These are phyloP conservation scores for Caenorhabditis remanei DNA, from an alignment of 1,140 invertebrate species.

Conservation along the genomic window DNA sequence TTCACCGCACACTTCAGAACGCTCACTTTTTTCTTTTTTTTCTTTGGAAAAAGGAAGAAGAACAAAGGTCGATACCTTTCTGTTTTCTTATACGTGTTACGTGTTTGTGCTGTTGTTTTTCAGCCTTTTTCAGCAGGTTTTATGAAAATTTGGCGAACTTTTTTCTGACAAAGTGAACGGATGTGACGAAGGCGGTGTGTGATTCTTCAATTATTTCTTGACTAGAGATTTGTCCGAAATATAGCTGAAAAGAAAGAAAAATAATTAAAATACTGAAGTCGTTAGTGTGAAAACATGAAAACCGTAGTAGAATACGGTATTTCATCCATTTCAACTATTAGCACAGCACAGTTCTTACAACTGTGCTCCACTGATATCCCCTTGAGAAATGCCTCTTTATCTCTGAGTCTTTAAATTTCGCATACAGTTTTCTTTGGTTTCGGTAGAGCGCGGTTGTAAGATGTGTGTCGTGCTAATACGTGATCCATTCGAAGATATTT, in stretches of 20 bases:
- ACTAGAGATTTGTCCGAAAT: no score
- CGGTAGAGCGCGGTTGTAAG: no score
- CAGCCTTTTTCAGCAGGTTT: background rate
- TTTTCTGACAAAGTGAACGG: background rate
- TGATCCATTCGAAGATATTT: no score
- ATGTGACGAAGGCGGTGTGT: no score
- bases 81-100: background rate
- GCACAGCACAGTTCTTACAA: no score
- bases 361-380: no score
- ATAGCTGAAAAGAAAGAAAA: no score
- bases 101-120: background rate
- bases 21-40: background rate
- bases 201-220: no score
- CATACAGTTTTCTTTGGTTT: no score
- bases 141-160: background rate
- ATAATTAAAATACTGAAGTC: background rate
- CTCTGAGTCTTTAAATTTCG: no score
- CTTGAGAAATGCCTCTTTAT: no score
- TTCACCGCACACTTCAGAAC: slow-evolving; percentile 45
- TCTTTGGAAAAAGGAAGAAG: background rate
- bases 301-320: background rate
- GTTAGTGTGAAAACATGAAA: background rate
- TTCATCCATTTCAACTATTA: background rate
- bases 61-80: background rate
- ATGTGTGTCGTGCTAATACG: no score